Conservation (phyloP, 2,888 invertebrate genomes). For the Nematopogon swammerdamellus region DNA sequence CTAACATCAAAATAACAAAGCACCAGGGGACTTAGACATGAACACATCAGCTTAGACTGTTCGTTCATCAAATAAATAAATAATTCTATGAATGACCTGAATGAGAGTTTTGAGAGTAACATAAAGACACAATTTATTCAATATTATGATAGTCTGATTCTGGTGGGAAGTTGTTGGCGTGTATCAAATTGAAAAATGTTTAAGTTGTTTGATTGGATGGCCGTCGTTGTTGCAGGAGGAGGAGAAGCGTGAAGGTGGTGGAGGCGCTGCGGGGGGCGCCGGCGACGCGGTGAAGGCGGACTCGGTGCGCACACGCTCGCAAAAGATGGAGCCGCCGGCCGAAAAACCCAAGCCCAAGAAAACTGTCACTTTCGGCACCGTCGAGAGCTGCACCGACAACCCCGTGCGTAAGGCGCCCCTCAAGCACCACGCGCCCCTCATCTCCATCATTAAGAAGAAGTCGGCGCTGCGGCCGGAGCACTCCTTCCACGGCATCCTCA, state of each 20-base stretch:
- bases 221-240: not conserved
- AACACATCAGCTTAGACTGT: too few species aligned
- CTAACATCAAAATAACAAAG: too few species aligned
- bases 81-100: too few species aligned
- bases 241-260: not conserved
- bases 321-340: slow-evolving; percentile 44
- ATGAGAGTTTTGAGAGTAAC: too few species aligned
- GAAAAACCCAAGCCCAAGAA: slow-evolving; percentile 56
- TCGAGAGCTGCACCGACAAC: slow-evolving; percentile 61
- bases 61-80: too few species aligned
- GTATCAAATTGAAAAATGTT: too few species aligned
- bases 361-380: slow-evolving; percentile 62
- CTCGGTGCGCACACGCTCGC: slow-evolving; percentile 45
- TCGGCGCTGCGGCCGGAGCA: slow-evolving; percentile 54
- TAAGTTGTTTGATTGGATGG: too few species aligned
- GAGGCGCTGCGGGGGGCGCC: too few species aligned
- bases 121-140: too few species aligned
- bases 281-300: not conserved
- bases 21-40: too few species aligned
- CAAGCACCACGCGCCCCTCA: slow-evolving; percentile 58
- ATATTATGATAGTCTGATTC: too few species aligned
- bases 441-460: slow-evolving; percentile 63
- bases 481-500: slow-evolving; percentile 57
- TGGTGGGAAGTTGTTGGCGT: too few species aligned
- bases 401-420: slow-evolving; percentile 54